Evolutionary conservation across 2,797 vertebrate genomes (phyloP).

Genomic region (Chelmon rostratus): DNA sequence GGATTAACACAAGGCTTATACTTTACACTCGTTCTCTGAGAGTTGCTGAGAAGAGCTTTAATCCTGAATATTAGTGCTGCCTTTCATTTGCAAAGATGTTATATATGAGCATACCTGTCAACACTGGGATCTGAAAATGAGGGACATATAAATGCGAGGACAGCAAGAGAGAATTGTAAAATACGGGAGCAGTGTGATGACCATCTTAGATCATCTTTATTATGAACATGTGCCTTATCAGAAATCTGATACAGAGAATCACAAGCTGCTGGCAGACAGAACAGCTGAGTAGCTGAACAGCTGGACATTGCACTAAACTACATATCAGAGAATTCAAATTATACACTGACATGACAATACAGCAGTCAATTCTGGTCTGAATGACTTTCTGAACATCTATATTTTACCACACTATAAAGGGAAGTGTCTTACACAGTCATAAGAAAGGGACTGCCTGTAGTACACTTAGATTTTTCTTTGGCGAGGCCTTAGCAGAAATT

Average conservation of each 20-base stretch:
- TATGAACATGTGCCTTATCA: background rate
- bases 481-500: background rate
- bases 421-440: too few species aligned
- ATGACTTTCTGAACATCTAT: background rate
- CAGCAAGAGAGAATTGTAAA: too few species aligned
- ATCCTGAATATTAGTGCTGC: too few species aligned
- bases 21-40: background rate
- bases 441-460: background rate
- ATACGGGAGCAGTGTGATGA: background rate
- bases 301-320: background rate
- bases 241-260: background rate
- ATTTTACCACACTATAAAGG: background rate
- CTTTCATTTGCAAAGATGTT: too few species aligned
- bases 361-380: background rate
- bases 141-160: too few species aligned
- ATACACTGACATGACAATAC: background rate
- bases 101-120: too few species aligned
- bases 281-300: background rate
- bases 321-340: conserved; percentile 3
- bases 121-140: too few species aligned
- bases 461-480: background rate
- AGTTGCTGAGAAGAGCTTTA: too few species aligned
- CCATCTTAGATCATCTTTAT: background rate
- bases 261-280: conserved; percentile 7
- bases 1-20: background rate